phyloP scores from a whole-genome alignment of 2,113 vertebrate species.

The Proterorhinus semilunaris region DNA sequence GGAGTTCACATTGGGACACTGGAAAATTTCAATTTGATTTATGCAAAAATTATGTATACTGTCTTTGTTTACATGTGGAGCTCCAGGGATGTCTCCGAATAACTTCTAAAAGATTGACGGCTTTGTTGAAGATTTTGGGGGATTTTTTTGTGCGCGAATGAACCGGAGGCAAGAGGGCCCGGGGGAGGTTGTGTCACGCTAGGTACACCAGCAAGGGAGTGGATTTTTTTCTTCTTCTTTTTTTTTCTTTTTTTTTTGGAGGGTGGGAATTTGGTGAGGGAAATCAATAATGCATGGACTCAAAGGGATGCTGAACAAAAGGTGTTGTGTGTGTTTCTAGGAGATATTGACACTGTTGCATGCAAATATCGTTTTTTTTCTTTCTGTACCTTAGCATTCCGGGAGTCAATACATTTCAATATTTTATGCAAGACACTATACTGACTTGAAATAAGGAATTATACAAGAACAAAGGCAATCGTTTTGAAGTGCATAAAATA shows the following conservation, averaged over 20 bases:
- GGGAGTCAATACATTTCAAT: background rate
- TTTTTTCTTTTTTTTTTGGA: background rate
- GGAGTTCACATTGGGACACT: constrained; percentile 51
- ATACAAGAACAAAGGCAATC: background rate
- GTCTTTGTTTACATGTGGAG: constrained; percentile 53
- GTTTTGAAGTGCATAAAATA: background rate
- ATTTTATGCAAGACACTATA: background rate
- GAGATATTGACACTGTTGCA: background rate
- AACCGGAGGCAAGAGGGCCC: background rate
- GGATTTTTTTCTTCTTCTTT: too few relatives aligned
- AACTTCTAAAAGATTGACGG: constrained; percentile 46
- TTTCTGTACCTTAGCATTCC: background rate
- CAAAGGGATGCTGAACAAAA: constrained; percentile 5
- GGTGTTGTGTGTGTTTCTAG: background rate
- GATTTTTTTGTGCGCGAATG: background rate
- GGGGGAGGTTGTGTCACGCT: background rate
- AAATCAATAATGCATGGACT: background rate
- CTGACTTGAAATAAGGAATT: background rate
- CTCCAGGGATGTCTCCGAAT: constrained; percentile 43
- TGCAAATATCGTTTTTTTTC: background rate
- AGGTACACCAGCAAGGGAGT: background rate
- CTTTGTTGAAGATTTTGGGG: constrained; percentile 31
- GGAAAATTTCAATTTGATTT: constrained; percentile 43
- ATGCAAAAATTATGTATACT: constrained; percentile 40
- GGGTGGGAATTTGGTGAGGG: background rate